Conservation (phyloP, 2,888 invertebrate genomes). For the Philonicus albiceps region DNA sequence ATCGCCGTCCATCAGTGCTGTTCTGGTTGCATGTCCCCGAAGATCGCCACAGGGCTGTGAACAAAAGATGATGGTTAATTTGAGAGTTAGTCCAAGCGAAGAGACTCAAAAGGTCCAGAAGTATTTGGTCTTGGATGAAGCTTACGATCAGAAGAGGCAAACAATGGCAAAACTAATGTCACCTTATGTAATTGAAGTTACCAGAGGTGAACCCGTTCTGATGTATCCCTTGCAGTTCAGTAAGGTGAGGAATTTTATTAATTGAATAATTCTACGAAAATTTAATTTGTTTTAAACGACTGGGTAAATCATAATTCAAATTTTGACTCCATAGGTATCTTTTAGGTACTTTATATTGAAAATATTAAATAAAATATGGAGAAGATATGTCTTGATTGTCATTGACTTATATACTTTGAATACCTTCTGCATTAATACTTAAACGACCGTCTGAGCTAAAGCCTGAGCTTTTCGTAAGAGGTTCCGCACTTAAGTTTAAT, state of each 20-base stretch:
- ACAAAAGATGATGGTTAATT: constrained; percentile 53
- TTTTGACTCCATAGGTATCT: too few relatives aligned
- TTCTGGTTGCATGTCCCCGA: constrained; percentile 52
- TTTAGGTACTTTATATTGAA: too few relatives aligned
- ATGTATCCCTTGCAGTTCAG: constrained; percentile 55
- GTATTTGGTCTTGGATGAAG: constrained; percentile 54
- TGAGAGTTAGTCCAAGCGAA: constrained; percentile 52
- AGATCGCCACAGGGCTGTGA: constrained; percentile 45
- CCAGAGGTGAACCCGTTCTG: constrained; percentile 53
- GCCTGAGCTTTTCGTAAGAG: too few relatives aligned
- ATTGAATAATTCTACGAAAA: too few relatives aligned
- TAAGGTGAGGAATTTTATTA: constrained; percentile 50
- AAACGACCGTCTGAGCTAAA: too few relatives aligned
- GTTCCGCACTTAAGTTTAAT: too few relatives aligned
- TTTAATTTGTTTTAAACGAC: too few relatives aligned
- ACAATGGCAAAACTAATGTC: constrained; percentile 53
- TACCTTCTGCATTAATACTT: too few relatives aligned
- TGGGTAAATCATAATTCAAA: too few relatives aligned
- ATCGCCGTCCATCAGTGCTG: constrained; percentile 51
- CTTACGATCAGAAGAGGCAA: constrained; percentile 51
- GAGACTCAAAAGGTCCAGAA: constrained; percentile 51
- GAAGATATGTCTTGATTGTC: too few relatives aligned
- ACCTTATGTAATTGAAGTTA: constrained; percentile 55
- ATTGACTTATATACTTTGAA: too few relatives aligned
- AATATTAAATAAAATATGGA: too few relatives aligned